These are phyloP conservation scores for Caenorhabditis becei DNA, from an alignment of 2,888 invertebrate species.

Conservation along the genomic window DNA sequence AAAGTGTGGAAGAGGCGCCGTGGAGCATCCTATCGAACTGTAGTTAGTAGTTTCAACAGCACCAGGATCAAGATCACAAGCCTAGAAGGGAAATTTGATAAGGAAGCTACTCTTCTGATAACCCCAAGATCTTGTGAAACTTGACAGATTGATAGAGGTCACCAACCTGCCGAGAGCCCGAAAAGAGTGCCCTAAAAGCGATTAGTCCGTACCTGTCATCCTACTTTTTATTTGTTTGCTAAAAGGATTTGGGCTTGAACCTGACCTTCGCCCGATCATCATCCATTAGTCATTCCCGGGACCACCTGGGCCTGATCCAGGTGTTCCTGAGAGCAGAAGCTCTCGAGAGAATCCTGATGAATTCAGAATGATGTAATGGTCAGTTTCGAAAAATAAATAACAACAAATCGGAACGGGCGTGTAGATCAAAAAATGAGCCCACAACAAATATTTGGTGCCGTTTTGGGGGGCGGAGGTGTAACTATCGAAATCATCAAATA, in stretches of 20 bases:
- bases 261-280: slow-evolving; percentile 40
- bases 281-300: slow-evolving; percentile 5
- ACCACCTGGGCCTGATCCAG: slow-evolving; percentile 3
- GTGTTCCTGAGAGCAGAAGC: too few species aligned
- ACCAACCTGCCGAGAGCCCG: neutral
- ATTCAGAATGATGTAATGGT: neutral
- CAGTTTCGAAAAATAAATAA: neutral
- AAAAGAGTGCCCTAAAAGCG: slow-evolving; percentile 14
- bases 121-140: too few species aligned
- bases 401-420: neutral
- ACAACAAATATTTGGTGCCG: slow-evolving; percentile 51
- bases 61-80: slow-evolving; percentile 7
- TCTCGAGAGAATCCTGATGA: too few species aligned
- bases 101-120: too few species aligned
- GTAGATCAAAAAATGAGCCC: slow-evolving; percentile 28
- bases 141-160: neutral
- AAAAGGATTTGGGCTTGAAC: slow-evolving; percentile 39
- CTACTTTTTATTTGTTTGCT: slow-evolving; percentile 42
- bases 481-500: slow-evolving; percentile 56
- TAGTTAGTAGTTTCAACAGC: neutral
- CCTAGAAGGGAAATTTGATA: too few species aligned
- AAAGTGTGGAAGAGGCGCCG: neutral
- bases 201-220: slow-evolving; percentile 16
- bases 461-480: slow-evolving; percentile 39
- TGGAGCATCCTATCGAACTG: neutral